Percentiles rank a stretch among this genome's conserved stretches.
Evolutionary conservation across 2,113 vertebrate species (phyloP).

Genomic region (Proterorhinus semilunaris): DNA sequence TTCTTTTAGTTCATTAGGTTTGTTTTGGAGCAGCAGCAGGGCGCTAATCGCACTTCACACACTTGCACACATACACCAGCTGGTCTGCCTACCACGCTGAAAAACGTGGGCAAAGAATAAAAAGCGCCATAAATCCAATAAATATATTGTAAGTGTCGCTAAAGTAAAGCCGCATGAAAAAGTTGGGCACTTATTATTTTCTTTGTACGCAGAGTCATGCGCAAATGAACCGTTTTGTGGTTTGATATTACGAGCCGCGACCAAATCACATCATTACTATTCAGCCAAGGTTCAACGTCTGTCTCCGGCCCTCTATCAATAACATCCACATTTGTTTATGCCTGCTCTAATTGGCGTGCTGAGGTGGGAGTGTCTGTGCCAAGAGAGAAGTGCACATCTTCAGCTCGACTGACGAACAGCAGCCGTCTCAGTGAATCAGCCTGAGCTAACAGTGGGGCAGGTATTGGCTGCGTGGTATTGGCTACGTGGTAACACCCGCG

Average conservation of each 20-base stretch:
- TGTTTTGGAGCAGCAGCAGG: slow-evolving; percentile 35
- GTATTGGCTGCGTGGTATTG: slow-evolving; percentile 45
- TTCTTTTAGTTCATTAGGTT: slow-evolving; percentile 32
- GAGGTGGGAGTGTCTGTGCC: slow-evolving; percentile 45
- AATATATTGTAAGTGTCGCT: background rate
- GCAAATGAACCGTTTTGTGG: background rate
- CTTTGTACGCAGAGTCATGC: background rate
- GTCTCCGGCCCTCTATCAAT: slow-evolving; percentile 37
- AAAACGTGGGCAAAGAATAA: slow-evolving; percentile 19
- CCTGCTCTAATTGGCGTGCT: slow-evolving; percentile 43
- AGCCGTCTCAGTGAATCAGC: slow-evolving; percentile 42
- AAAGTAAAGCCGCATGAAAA: background rate
- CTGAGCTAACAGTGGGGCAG: slow-evolving; percentile 35
- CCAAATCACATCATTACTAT: slow-evolving; percentile 49
- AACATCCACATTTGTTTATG: slow-evolving; percentile 48
- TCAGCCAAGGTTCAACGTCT: slow-evolving; percentile 26
- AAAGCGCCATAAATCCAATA: background rate
- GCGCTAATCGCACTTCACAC: slow-evolving; percentile 33
- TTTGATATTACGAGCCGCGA: slow-evolving; percentile 2
- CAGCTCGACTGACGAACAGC: slow-evolving; percentile 39
- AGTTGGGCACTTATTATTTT: background rate
- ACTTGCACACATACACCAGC: slow-evolving; percentile 36
- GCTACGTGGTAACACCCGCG: slow-evolving; percentile 25
- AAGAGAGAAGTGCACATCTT: slow-evolving; percentile 42
- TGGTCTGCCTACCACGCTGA: slow-evolving; percentile 9